Evolutionary conservation across 2,113 vertebrate genomes (phyloP).

Genomic region (Boulengeromyrus knoepffleri): DNA sequence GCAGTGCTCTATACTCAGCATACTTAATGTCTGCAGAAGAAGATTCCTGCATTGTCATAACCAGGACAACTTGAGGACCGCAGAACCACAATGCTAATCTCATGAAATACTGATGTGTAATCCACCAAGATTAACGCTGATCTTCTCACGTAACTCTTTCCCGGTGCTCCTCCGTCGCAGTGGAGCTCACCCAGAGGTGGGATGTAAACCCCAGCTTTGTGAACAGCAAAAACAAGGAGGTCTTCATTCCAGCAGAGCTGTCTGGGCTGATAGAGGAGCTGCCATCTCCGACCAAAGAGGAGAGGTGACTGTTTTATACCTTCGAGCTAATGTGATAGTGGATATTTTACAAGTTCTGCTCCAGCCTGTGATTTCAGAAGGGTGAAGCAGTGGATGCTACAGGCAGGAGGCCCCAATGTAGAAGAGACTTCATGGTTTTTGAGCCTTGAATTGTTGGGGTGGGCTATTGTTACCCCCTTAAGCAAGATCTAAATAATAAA

Average conservation of each 20-base stretch:
- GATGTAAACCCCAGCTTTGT: conserved; percentile 62
- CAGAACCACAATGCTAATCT: neutral
- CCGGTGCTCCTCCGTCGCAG: conserved; percentile 56
- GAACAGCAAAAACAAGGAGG: conserved; percentile 67
- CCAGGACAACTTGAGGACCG: neutral
- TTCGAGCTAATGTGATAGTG: neutral
- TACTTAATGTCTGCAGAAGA: neutral
- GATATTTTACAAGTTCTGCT: neutral
- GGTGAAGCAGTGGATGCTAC: neutral
- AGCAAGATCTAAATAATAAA: neutral
- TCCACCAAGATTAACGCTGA: neutral
- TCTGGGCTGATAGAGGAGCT: conserved; percentile 54
- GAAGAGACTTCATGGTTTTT: neutral
- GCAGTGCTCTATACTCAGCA: neutral
- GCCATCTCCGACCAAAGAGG: conserved; percentile 27
- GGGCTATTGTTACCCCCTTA: neutral
- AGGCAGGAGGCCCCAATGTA: neutral
- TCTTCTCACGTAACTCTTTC: neutral
- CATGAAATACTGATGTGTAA: neutral
- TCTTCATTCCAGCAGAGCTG: conserved; percentile 59
- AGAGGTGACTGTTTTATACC: conserved; percentile 55
- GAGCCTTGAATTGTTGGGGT: neutral
- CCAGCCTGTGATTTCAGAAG: neutral
- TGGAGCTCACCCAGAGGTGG: conserved; percentile 60
- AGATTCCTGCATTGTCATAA: neutral